Conservation (phyloP, 2,888 invertebrate genomes). For the Thalpophila matura region DNA sequence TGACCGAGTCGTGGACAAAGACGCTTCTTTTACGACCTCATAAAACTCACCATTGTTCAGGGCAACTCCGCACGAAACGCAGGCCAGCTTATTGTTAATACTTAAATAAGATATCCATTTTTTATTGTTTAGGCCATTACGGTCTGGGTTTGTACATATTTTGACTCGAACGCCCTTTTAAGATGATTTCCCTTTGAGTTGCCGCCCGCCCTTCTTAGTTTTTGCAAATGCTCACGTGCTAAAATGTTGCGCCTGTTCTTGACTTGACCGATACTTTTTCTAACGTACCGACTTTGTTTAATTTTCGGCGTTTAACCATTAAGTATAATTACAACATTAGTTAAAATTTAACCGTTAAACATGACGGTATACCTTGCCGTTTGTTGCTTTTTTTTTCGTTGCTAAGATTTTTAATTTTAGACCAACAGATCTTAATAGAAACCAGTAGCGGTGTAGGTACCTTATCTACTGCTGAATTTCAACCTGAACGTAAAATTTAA, state of each 20-base stretch:
- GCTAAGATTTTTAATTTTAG: no score
- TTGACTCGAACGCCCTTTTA: slow-evolving; percentile 82
- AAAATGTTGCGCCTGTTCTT: slow-evolving; percentile 66
- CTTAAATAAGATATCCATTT: slow-evolving; percentile 90
- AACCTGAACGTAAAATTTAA: not conserved
- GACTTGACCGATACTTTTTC: slow-evolving; percentile 28
- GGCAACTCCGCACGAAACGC: slow-evolving; percentile 81
- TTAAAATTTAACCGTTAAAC: slow-evolving; percentile 56
- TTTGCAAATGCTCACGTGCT: slow-evolving; percentile 83
- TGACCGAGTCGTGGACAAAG: slow-evolving; percentile 84
- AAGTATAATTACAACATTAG: slow-evolving; percentile 48
- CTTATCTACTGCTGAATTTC: no score
- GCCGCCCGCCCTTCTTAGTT: slow-evolving; percentile 78
- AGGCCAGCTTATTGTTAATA: slow-evolving; percentile 84
- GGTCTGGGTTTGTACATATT: slow-evolving; percentile 87
- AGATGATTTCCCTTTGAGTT: slow-evolving; percentile 74
- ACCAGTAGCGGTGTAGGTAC: no score
- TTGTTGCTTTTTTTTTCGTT: no score
- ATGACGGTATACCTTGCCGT: slow-evolving; percentile 22
- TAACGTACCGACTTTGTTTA: slow-evolving; percentile 42
- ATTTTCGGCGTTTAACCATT: slow-evolving; percentile 37
- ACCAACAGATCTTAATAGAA: no score
- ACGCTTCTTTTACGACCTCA: slow-evolving; percentile 82
- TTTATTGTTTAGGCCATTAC: slow-evolving; percentile 86
- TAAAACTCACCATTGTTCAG: slow-evolving; percentile 86